Evolutionary conservation across 1,140 invertebrate genomes (phyloP).

Genomic region (Chlorops oryzae): DNA sequence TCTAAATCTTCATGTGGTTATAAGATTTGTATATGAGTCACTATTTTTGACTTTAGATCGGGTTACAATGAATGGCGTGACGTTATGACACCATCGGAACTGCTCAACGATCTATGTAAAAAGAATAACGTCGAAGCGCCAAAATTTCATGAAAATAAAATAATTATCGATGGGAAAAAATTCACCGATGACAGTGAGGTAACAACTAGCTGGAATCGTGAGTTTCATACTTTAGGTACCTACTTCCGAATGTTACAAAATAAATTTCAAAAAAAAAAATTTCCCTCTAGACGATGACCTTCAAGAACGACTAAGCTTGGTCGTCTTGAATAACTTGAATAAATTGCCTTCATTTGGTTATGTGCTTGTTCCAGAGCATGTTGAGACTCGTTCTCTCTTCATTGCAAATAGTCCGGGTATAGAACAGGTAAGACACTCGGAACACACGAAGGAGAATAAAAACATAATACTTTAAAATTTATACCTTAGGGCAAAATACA

Average conservation of each 20-base stretch:
- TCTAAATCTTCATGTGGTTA: background rate
- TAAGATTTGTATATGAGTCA: background rate
- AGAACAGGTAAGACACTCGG: constrained; percentile 60
- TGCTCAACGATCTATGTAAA: constrained; percentile 66
- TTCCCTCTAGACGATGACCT: constrained; percentile 46
- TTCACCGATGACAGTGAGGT: constrained; percentile 37
- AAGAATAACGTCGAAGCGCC: constrained; percentile 56
- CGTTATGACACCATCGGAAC: constrained; percentile 63
- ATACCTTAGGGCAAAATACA: constrained; percentile 70
- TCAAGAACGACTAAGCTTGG: constrained; percentile 63
- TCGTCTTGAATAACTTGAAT: constrained; percentile 64
- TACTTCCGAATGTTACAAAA: too few relatives aligned
- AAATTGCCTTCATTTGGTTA: constrained; percentile 69
- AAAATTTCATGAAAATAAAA: constrained; percentile 34
- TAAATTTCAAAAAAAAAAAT: too few relatives aligned
- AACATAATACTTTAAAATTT: constrained; percentile 5
- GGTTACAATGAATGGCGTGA: constrained; percentile 80
- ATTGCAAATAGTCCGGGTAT: constrained; percentile 70
- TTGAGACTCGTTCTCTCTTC: constrained; percentile 77
- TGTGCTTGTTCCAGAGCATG: constrained; percentile 78
- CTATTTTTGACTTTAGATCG: constrained; percentile 30
- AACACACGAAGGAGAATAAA: background rate
- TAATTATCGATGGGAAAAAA: constrained; percentile 33
- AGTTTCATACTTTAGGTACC: background rate
- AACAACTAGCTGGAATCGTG: constrained; percentile 13